Conservation (phyloP, 2,888 invertebrate genomes). For the Archaeoteleia sp. region DNA sequence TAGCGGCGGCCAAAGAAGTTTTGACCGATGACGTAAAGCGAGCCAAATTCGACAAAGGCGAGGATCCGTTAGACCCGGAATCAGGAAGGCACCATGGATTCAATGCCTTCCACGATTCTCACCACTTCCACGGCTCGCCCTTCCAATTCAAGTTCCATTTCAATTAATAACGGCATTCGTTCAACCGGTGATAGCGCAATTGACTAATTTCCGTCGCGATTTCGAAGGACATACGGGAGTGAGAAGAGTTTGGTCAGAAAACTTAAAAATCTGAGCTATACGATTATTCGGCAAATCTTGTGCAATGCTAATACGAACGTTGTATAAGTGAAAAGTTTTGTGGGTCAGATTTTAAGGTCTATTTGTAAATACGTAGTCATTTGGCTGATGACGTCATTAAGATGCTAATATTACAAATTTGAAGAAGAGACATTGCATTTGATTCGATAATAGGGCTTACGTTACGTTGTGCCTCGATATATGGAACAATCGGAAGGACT, state of each 20-base stretch:
- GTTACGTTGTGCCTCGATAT: constrained; percentile 6
- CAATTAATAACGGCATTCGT: constrained; percentile 78
- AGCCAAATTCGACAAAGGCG: constrained; percentile 93
- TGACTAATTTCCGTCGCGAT: not conserved
- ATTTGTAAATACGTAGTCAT: constrained; percentile 46
- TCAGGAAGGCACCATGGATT: constrained; percentile 80
- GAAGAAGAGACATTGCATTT: constrained; percentile 32
- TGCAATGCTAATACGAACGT: not conserved
- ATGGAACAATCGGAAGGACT: constrained; percentile 1
- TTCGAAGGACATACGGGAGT: not conserved
- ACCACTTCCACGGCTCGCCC: constrained; percentile 85
- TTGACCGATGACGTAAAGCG: constrained; percentile 93
- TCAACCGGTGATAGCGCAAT: constrained; percentile 1
- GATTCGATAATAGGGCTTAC: constrained; percentile 47
- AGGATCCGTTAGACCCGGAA: constrained; percentile 98
- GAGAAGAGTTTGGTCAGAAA: not conserved
- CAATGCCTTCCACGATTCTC: constrained; percentile 84
- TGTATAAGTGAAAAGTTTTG: constrained; percentile 4
- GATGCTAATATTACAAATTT: constrained; percentile 2
- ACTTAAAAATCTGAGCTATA: not conserved
- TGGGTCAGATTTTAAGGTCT: constrained; percentile 7
- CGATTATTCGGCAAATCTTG: not conserved
- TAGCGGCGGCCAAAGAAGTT: constrained; percentile 99
- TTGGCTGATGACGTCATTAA: constrained; percentile 8
- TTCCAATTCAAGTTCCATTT: constrained; percentile 99